These are phyloP conservation scores for Lepidostoma basale DNA, from an alignment of 1,140 invertebrate species.

Conservation along the genomic window DNA sequence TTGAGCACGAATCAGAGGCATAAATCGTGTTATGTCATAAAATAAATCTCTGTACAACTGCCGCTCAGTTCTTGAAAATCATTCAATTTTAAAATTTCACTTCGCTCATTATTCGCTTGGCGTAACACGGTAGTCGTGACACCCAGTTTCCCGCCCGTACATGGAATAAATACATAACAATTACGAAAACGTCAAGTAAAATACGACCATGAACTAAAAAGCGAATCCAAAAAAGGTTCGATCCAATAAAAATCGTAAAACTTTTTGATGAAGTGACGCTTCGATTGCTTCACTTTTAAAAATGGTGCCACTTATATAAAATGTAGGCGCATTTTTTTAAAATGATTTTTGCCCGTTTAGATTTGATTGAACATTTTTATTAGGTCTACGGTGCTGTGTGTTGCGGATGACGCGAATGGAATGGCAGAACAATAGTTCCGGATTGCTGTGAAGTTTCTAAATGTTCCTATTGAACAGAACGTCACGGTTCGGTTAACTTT, in stretches of 20 bases:
- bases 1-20: no score
- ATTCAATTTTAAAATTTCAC: constrained; percentile 25
- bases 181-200: neutral
- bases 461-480: neutral
- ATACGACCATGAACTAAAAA: neutral
- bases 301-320: neutral
- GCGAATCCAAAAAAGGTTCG: neutral
- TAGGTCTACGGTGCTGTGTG: neutral
- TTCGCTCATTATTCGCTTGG: constrained; percentile 23
- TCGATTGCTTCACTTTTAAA: neutral
- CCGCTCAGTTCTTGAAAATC: constrained; percentile 15
- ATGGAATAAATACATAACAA: neutral
- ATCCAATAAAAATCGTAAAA: neutral
- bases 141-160: neutral
- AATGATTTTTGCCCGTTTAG: neutral
- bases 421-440: constrained; percentile 5
- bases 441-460: constrained; percentile 1
- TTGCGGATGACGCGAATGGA: neutral
- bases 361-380: neutral
- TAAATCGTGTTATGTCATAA: constrained; percentile 4
- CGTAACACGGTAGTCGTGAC: constrained; percentile 26
- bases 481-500: neutral
- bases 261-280: neutral
- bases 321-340: neutral
- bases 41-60: constrained; percentile 1